Percentiles rank a stretch among this genome's conserved stretches.
Evolutionary conservation across 2,113 vertebrate genomes (phyloP).

Genomic region (Rousettus leschenaultii): DNA sequence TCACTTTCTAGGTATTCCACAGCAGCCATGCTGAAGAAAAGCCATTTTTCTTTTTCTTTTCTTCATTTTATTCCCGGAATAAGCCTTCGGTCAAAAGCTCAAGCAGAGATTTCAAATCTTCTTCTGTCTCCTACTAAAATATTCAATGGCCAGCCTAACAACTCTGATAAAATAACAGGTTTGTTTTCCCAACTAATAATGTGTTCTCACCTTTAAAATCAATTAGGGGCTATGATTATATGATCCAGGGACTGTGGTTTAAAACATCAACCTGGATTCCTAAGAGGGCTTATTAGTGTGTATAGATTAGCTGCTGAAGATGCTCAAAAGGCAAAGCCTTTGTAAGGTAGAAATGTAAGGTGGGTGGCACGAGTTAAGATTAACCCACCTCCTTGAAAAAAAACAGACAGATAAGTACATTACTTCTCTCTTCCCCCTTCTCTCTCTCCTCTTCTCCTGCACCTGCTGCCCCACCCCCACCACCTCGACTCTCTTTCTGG

Average conservation of each 20-base stretch:
- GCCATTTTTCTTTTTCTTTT: neutral
- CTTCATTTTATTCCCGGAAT: neutral
- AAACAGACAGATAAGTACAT: neutral
- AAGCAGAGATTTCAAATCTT: neutral
- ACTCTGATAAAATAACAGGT: neutral
- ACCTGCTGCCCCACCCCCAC: neutral
- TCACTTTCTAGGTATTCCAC: neutral
- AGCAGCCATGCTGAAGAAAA: neutral
- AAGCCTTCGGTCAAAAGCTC: neutral
- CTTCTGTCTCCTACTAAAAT: neutral
- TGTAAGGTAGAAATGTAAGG: neutral
- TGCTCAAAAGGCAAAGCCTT: no score
- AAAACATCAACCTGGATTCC: neutral
- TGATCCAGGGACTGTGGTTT: neutral
- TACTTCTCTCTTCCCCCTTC: neutral
- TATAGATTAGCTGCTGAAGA: neutral
- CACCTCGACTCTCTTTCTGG: neutral
- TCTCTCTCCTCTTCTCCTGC: no score
- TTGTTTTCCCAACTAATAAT: neutral
- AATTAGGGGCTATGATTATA: neutral
- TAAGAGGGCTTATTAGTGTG: neutral
- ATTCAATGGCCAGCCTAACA: neutral
- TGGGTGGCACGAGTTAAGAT: neutral
- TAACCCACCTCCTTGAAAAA: neutral
- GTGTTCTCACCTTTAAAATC: constrained; percentile 45